A percentile compares a stretch with the other conserved stretches of the same genome.
phyloP scores from a whole-genome alignment of 2,888 invertebrate species.

The Steinernema carpocapsae region DNA sequence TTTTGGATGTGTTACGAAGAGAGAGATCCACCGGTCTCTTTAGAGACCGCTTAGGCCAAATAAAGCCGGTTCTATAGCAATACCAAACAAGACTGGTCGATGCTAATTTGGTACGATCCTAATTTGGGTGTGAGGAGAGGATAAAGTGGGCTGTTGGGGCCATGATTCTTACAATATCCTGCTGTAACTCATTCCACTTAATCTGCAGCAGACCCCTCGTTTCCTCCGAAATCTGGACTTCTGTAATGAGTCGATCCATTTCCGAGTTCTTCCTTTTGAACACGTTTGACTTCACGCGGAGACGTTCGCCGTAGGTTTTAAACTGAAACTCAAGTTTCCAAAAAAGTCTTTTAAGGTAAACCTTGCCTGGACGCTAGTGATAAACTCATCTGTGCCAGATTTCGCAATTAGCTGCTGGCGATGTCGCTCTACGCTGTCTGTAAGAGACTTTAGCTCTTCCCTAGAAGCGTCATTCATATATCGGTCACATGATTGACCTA shows the following conservation, averaged over 20 bases:
- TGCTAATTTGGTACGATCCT: too few species aligned
- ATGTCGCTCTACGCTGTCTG: slow-evolving; percentile 42
- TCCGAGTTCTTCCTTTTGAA: slow-evolving; percentile 83
- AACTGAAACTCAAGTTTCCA: slow-evolving; percentile 74
- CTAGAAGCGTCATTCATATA: slow-evolving; percentile 71
- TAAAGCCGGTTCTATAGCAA: too few species aligned
- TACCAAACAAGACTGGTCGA: too few species aligned
- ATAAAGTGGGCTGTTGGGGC: background rate
- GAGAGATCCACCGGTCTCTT: too few species aligned
- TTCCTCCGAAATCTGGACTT: slow-evolving; percentile 79
- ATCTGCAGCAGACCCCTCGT: slow-evolving; percentile 78
- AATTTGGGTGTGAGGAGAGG: too few species aligned
- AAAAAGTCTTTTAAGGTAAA: too few species aligned
- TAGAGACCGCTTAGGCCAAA: too few species aligned
- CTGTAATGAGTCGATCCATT: slow-evolving; percentile 78
- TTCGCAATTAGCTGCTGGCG: slow-evolving; percentile 45
- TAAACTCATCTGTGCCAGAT: slow-evolving; percentile 50
- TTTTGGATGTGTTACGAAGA: too few species aligned
- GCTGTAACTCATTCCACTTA: slow-evolving; percentile 72
- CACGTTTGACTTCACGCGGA: slow-evolving; percentile 80
- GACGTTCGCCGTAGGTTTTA: slow-evolving; percentile 82
- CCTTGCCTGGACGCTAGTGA: slow-evolving; percentile 50
- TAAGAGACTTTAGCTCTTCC: slow-evolving; percentile 75
- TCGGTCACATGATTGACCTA: background rate
- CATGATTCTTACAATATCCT: slow-evolving; percentile 73